A percentile compares a stretch with the other conserved stretches of the same genome.
phyloP scores from a whole-genome alignment of 2,888 invertebrate species.

The Colletes collaris region DNA sequence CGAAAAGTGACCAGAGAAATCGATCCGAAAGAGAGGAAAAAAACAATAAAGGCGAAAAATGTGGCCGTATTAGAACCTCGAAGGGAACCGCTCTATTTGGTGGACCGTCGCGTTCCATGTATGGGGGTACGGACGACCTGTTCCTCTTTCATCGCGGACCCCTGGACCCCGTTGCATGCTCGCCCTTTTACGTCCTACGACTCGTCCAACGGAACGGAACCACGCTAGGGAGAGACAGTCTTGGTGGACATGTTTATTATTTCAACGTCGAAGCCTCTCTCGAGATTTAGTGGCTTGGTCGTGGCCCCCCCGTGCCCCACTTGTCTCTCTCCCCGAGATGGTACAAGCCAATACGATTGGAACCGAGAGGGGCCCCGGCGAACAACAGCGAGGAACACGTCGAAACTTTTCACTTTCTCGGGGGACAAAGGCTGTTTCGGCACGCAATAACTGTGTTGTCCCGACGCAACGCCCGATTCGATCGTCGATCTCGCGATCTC shows the following conservation, averaged over 20 bases:
- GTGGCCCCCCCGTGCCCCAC: slow-evolving; percentile 34
- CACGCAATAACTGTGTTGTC: slow-evolving; percentile 38
- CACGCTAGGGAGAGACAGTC: slow-evolving; percentile 59
- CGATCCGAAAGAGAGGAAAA: background rate
- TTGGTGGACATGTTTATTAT: slow-evolving; percentile 71
- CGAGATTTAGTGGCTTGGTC: slow-evolving; percentile 69
- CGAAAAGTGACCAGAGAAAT: slow-evolving; percentile 16
- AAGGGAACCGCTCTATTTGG: slow-evolving; percentile 59
- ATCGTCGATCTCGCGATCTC: background rate
- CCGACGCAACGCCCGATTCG: background rate
- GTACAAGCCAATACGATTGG: slow-evolving; percentile 59
- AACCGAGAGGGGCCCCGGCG: slow-evolving; percentile 29
- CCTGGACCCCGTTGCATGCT: slow-evolving; percentile 49
- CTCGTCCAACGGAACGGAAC: slow-evolving; percentile 56
- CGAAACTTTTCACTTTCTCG: slow-evolving; percentile 54
- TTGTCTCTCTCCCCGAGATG: slow-evolving; percentile 24
- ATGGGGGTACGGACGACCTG: slow-evolving; percentile 26
- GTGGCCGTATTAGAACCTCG: slow-evolving; percentile 41
- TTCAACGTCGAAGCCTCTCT: slow-evolving; percentile 66
- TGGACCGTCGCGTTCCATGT: slow-evolving; percentile 47
- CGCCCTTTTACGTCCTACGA: slow-evolving; percentile 60
- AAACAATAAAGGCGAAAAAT: slow-evolving; percentile 35
- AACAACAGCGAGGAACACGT: slow-evolving; percentile 50
- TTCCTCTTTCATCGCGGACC: slow-evolving; percentile 15
- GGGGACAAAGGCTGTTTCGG: slow-evolving; percentile 25